Evolutionary conservation across 2,888 invertebrate genomes (phyloP), one percentile per base, ranked within the genome.

Genomic region (Notocelia uddmanniana): DNA sequence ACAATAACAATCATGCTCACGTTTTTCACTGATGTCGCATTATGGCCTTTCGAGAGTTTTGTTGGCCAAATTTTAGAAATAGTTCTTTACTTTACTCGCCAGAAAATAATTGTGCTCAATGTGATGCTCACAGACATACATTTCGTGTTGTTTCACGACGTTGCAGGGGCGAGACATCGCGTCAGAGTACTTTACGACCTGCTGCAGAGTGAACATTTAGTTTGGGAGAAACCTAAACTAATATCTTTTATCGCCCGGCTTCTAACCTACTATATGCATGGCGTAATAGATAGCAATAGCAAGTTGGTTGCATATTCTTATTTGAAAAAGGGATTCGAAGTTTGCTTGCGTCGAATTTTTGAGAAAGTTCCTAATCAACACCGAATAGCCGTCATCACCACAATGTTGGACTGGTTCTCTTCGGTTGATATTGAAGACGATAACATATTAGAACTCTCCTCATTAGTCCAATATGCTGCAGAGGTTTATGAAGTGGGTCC

Each of bases 341-440:
- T 94, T 0, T 95, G 95, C 75, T 78, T 95, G 1, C 88, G 93
- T 37, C 88, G 94, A 21, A 90, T 94, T 13, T 92, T 95, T 18
- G 89, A 91, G 60, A 91, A 94, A 75, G 87, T 94, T 15, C 79
- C 87, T 5, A 94, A 94, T 66, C 77, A 84, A 3, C 89, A 94
- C 76, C 82, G 95, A 15, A 79, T 95, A 26, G 80, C 87, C 13
- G 88, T 95, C 59, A 89, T 95, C 21, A 85, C 86, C 8, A 89
- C 86, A 2, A 94, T 95, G 90, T 80, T 95, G 52, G 86, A 91
- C 64, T 95, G 95, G 94, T 89, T 93, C 57, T 84, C 94, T 3
- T 82, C 90, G 58, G 84, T 90, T 0, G 81, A 81, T 9, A 83
- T 92, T 73, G 78, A 80, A 0, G 89, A 94, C 52, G 90, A 93